Percentiles rank a stretch among this genome's conserved stretches.
Conservation (phyloP, 2,888 invertebrate genomes). For the Pyrrhosoma nymphula region DNA sequence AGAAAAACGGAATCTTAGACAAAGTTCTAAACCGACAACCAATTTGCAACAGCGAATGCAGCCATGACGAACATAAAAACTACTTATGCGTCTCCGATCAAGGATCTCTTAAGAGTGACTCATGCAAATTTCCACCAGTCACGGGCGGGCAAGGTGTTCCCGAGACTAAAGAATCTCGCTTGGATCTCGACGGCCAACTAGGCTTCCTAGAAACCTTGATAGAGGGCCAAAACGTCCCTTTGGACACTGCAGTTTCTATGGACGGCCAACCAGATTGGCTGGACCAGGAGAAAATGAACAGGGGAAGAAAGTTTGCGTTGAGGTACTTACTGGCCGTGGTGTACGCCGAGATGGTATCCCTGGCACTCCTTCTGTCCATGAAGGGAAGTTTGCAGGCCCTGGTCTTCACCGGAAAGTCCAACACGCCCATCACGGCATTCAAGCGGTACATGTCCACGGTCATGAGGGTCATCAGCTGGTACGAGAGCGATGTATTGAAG, state of each 20-base stretch:
- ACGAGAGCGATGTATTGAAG: constrained; percentile 78
- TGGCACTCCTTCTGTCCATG: constrained; percentile 77
- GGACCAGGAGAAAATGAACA: constrained; percentile 77
- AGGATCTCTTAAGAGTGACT: neutral
- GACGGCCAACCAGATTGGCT: constrained; percentile 76
- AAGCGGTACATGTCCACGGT: constrained; percentile 79
- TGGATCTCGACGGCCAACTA: neutral
- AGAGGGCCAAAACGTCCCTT: constrained; percentile 67
- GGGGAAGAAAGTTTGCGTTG: constrained; percentile 78
- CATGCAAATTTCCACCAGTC: neutral
- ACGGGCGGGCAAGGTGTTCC: neutral
- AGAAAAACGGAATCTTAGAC: neutral
- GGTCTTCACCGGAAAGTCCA: constrained; percentile 78
- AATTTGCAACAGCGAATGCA: neutral
- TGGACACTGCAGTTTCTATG: constrained; percentile 73
- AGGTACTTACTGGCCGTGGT: constrained; percentile 76
- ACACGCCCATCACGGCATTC: constrained; percentile 78
- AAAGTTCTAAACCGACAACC: neutral
- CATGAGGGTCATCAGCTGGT: constrained; percentile 74
- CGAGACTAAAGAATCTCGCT: neutral
- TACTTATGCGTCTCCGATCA: neutral
- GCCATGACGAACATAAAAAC: neutral
- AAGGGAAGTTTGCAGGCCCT: constrained; percentile 77
- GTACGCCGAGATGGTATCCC: constrained; percentile 76
- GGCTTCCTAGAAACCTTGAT: neutral